A percentile compares a stretch with the other conserved stretches of the same genome.
Conservation (phyloP, 2,113 vertebrate species). For the Oreochromis niloticus region DNA sequence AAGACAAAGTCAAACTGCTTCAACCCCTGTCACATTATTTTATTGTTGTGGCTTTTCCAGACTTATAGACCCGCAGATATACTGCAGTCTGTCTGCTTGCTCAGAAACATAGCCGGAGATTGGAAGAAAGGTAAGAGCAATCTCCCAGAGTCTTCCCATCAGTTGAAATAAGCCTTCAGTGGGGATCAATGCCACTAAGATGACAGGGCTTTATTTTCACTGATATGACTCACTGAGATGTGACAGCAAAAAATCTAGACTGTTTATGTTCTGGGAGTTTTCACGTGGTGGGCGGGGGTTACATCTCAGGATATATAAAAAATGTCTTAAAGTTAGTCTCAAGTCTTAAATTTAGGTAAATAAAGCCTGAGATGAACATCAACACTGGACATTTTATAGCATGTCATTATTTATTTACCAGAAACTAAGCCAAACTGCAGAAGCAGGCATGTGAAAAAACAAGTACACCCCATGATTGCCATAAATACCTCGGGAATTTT, state of each 20-base stretch:
- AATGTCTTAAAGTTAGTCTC: background rate
- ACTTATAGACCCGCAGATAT: background rate
- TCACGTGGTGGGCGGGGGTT: background rate
- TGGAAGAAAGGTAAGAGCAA: background rate
- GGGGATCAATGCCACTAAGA: background rate
- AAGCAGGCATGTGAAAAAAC: background rate
- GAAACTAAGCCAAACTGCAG: background rate
- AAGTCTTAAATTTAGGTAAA: background rate
- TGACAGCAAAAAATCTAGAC: background rate
- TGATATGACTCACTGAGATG: background rate
- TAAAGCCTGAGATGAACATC: background rate
- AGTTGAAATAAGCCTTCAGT: background rate
- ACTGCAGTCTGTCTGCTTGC: background rate
- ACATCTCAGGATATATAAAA: background rate
- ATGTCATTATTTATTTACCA: background rate
- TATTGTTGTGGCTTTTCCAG: background rate
- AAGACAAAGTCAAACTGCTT: conserved; percentile 21
- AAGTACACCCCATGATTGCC: background rate
- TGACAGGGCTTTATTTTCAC: background rate
- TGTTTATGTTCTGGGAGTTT: background rate
- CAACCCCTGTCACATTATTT: conserved; percentile 1
- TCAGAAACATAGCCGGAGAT: background rate
- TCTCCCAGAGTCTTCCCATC: background rate
- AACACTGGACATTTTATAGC: background rate
- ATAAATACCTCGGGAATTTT: background rate